Conservation (phyloP, 2,113 vertebrate species). For the Oryzias celebensis region DNA sequence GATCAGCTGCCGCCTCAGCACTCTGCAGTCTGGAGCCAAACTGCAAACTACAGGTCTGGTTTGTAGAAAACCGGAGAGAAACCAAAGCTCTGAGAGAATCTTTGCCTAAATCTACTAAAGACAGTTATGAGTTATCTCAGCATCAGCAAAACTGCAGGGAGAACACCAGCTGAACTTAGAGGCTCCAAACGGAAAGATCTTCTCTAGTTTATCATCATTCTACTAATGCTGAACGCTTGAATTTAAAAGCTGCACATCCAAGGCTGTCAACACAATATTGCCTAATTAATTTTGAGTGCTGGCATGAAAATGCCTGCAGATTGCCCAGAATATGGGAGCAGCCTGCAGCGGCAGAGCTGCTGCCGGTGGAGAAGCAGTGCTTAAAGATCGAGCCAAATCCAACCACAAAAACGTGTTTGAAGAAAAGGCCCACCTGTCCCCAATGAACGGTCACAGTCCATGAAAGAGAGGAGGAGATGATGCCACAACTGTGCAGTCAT, state of each 20-base stretch:
- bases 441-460: too few species aligned
- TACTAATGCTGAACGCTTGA: slow-evolving; percentile 22
- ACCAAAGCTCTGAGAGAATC: slow-evolving; percentile 11
- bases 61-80: slow-evolving; percentile 46
- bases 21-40: slow-evolving; percentile 45
- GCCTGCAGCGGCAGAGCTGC: background rate
- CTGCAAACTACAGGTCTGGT: slow-evolving; percentile 42
- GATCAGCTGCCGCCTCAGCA: slow-evolving; percentile 43
- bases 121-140: slow-evolving; percentile 26
- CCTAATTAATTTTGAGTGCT: slow-evolving; percentile 8
- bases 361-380: background rate
- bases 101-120: background rate
- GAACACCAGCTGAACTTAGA: background rate
- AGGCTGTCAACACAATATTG: background rate
- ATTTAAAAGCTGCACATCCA: slow-evolving; percentile 15
- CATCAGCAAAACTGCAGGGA: slow-evolving; percentile 35
- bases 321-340: background rate
- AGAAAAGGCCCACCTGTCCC: too few species aligned
- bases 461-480: too few species aligned
- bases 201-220: background rate
- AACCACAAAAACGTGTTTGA: too few species aligned
- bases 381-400: too few species aligned
- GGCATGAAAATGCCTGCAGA: background rate
- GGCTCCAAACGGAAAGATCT: too few species aligned
- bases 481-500: too few species aligned